Percentiles rank a stretch among this genome's conserved stretches.
Conservation (phyloP, 2,888 invertebrate species). For the Troides oblongomaculatus region DNA sequence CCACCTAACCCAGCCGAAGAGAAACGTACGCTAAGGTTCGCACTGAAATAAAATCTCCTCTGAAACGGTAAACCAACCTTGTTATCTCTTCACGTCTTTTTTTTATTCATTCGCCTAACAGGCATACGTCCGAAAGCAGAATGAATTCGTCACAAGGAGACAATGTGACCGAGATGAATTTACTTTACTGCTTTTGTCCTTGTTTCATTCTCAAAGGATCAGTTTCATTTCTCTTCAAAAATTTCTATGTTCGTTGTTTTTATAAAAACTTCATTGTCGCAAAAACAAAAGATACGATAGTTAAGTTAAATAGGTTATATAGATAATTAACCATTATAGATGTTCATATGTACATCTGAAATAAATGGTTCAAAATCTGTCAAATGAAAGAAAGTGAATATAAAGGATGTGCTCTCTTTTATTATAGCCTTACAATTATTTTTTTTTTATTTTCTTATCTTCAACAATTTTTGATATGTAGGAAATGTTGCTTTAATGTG, state of each 20-base stretch:
- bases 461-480: background rate
- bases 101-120: slow-evolving; percentile 26
- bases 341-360: too few relatives aligned
- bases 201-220: slow-evolving; percentile 5
- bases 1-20: slow-evolving; percentile 46
- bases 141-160: slow-evolving; percentile 24
- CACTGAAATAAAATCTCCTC: slow-evolving; percentile 45
- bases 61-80: slow-evolving; percentile 38
- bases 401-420: too few relatives aligned
- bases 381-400: too few relatives aligned
- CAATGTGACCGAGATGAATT: slow-evolving; percentile 14
- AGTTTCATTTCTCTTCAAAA: background rate
- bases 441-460: background rate
- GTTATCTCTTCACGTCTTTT: slow-evolving; percentile 28
- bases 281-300: background rate
- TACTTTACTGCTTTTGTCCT: slow-evolving; percentile 17
- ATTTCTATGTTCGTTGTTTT: background rate
- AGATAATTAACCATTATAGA: too few relatives aligned
- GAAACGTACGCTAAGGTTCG: slow-evolving; percentile 40
- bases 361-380: too few relatives aligned
- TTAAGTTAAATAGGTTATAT: too few relatives aligned
- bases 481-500: background rate
- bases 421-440: too few relatives aligned
- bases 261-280: slow-evolving; percentile 7
- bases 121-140: slow-evolving; percentile 17